A percentile compares a stretch with the other conserved stretches of the same genome.
Conservation (phyloP, 1,140 invertebrate genomes). For the Lepeophtheirus salmonis region DNA sequence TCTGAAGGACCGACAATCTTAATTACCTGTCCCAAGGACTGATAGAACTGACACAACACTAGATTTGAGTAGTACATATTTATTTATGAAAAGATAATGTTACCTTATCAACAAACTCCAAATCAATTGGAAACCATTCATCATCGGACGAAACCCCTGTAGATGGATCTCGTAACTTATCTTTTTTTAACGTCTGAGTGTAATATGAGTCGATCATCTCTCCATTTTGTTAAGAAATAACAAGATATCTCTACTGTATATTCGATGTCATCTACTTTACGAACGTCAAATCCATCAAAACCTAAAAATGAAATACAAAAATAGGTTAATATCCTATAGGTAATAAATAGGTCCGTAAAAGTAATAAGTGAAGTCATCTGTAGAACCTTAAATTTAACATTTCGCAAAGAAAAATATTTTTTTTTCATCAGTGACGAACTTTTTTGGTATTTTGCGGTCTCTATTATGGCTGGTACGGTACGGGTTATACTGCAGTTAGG, state of each 20-base stretch:
- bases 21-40: too few relatives aligned
- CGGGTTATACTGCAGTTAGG: too few relatives aligned
- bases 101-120: constrained; percentile 15
- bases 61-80: not conserved
- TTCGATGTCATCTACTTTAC: constrained; percentile 14
- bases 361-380: too few relatives aligned
- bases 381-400: too few relatives aligned
- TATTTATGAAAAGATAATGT: not conserved
- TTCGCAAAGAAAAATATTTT: too few relatives aligned
- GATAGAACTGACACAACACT: not conserved
- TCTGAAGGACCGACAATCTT: too few relatives aligned
- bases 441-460: too few relatives aligned
- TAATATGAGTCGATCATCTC: constrained; percentile 12
- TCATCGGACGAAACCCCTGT: not conserved
- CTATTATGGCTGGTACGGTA: too few relatives aligned
- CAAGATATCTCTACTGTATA: constrained; percentile 16
- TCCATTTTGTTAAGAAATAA: constrained; percentile 14
- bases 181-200: not conserved
- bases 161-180: not conserved
- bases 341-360: too few relatives aligned
- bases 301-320: too few relatives aligned
- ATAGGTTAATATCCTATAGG: too few relatives aligned
- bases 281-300: constrained; percentile 16
- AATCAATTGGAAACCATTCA: constrained; percentile 10
- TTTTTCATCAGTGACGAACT: too few relatives aligned